phyloP scores from a whole-genome alignment of 2,113 vertebrate species.

The Lates calcarifer region DNA sequence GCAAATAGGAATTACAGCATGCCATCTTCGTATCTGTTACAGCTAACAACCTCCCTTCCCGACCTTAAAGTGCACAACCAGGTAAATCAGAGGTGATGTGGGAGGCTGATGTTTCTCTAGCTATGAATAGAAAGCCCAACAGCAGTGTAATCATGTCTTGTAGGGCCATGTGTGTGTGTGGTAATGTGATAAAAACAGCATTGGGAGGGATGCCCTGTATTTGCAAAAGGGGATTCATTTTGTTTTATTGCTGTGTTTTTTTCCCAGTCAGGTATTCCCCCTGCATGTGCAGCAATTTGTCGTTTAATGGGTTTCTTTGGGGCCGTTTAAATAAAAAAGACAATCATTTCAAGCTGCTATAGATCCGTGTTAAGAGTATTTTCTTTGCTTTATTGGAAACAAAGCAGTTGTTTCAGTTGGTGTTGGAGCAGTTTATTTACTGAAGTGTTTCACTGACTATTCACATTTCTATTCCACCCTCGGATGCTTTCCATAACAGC shows the following conservation, averaged over 20 bases:
- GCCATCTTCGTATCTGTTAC: background rate
- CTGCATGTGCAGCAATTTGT: slow-evolving; percentile 43
- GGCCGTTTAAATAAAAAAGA: slow-evolving; percentile 31
- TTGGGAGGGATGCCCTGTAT: slow-evolving; percentile 38
- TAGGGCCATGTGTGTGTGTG: slow-evolving; percentile 38
- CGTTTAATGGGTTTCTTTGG: slow-evolving; percentile 58
- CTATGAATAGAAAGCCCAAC: slow-evolving; percentile 67
- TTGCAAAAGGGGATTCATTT: slow-evolving; percentile 67
- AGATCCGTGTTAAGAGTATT: background rate
- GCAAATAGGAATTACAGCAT: background rate
- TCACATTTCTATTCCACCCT: slow-evolving; percentile 5
- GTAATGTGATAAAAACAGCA: slow-evolving; percentile 64
- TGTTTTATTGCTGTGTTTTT: slow-evolving; percentile 52
- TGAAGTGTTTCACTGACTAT: slow-evolving; percentile 13
- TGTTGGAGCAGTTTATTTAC: slow-evolving; percentile 35
- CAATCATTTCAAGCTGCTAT: slow-evolving; percentile 3
- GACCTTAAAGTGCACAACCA: slow-evolving; percentile 24
- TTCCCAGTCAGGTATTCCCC: slow-evolving; percentile 47
- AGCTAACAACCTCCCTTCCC: background rate
- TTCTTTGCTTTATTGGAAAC: slow-evolving; percentile 43
- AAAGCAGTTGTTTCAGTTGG: slow-evolving; percentile 21
- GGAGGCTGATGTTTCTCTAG: slow-evolving; percentile 50
- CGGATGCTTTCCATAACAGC: slow-evolving; percentile 1
- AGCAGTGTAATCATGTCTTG: slow-evolving; percentile 66
- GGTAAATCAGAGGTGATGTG: slow-evolving; percentile 49